Base-by-base conservation (phyloP, 1,140 invertebrate species). In the Bilobella aurantiaca region DNA sequence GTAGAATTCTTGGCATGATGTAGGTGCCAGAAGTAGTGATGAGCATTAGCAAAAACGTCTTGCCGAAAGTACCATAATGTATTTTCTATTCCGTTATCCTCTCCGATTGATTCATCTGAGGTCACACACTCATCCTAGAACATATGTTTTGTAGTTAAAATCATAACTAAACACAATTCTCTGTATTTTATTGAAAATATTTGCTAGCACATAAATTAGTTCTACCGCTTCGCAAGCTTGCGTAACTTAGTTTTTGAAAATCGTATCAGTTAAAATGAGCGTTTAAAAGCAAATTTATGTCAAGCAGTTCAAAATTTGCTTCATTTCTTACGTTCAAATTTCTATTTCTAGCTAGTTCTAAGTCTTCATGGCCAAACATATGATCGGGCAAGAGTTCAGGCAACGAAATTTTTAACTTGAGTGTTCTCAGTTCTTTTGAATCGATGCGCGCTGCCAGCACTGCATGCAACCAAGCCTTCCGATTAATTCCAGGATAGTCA, bases 41-140 rank as follows among this genome's bases (percentile, higher is more conserved):
- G 49, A n/a, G 29, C 29, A 23, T 64, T 64, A 1, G 32, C 16
- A 5, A 31, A 1, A 27, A 37, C 16, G 42, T 64, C 63, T 58
- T 64, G 25, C 2, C 63, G 47, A 28, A 64, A 64, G 32, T 37
- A 62, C 59, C 59, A 62, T 16, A 62, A 37, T 12, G 14, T 30
- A 37, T 62, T 62, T 62, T 64, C 63, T 16, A 57, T 25, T 0
- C 29, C 29, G 29, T 57, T 57, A 29, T 47, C 46, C 49, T 18
- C 27, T n/a, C 23, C 31, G 47, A 49, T 30, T 18, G 27, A n/a
- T 28, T 63, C 62, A 21, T 63, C 62, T n/a, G n/a, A n/a, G n/a
- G n/a, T n/a, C n/a, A n/a, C n/a, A n/a, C n/a, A n/a, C n/a, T n/a
- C n/a, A n/a, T n/a, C n/a, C n/a, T n/a, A n/a, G n/a, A 42, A 42